These are phyloP conservation scores for Coleophora deauratella DNA, from an alignment of 2,888 invertebrate species.

Conservation along the genomic window DNA sequence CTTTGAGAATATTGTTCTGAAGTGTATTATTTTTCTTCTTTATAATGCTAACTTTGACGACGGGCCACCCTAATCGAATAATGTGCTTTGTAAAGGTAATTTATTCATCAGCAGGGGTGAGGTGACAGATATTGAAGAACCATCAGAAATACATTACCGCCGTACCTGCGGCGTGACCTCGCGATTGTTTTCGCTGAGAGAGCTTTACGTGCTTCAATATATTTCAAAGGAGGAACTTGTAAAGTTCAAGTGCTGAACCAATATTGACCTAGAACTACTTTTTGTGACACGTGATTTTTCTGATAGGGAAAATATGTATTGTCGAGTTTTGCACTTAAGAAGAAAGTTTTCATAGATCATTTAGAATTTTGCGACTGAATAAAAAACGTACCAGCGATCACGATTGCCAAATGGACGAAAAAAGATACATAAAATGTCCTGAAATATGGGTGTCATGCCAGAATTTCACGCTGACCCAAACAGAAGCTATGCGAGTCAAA, in stretches of 20 bases:
- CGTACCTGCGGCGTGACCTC: slow-evolving; percentile 35
- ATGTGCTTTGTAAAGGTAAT: slow-evolving; percentile 31
- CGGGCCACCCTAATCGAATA: too few relatives aligned
- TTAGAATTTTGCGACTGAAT: too few relatives aligned
- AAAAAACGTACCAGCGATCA: too few relatives aligned
- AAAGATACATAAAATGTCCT: slow-evolving; percentile 45
- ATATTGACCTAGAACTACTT: too few relatives aligned
- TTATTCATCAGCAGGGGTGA: slow-evolving; percentile 43
- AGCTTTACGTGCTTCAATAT: slow-evolving; percentile 18
- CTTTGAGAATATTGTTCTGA: slow-evolving; percentile 20
- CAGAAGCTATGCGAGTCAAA: slow-evolving; percentile 64
- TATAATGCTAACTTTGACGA: neutral
- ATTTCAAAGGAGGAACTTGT: slow-evolving; percentile 1
- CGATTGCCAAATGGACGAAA: slow-evolving; percentile 17
- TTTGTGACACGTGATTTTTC: too few relatives aligned
- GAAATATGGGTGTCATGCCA: slow-evolving; percentile 47
- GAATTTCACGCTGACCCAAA: slow-evolving; percentile 72
- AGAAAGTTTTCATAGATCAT: too few relatives aligned
- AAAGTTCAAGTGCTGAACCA: slow-evolving; percentile 8
- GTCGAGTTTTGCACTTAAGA: neutral
- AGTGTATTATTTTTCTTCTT: slow-evolving; percentile 4
- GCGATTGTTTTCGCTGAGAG: slow-evolving; percentile 39
- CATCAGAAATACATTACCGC: slow-evolving; percentile 71
- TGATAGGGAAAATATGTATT: neutral
- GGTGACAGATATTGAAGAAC: slow-evolving; percentile 51